Evolutionary conservation across 2,797 vertebrate genomes (phyloP), one percentile per base, ranked within the genome.

Genomic region (Phyllotis vaccarum): DNA sequence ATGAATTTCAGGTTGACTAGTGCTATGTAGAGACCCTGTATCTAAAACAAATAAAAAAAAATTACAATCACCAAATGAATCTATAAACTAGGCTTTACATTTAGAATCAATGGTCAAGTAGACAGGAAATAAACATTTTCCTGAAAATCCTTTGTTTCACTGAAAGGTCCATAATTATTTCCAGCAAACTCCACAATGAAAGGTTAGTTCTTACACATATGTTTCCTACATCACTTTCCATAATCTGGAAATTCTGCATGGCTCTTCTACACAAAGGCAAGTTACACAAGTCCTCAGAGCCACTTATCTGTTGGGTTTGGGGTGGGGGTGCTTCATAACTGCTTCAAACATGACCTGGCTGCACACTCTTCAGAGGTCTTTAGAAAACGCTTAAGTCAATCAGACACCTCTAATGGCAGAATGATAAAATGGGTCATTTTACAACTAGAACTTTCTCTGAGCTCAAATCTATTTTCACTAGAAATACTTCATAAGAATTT

Each of bases 321-420:
- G 68, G 5, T 5, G 56, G 54, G 95, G 70, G 21, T 1, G 3
- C 72, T 96, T 95, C 43, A 72, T 70, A 86, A 89, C 86, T 89
- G 74, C 90, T 87, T 94, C 13, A 56, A 54, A 74, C 56, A 68
- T 83, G 40, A 90, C 16, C 52, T 46, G 75, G 62, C 22, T 86
- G 46, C 68, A 58, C 52, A 72, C 60, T 87, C 95, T 64, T 58
- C 66, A 92, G 56, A 54, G 43, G n/a, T n/a, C 81, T 68, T 66
- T 43, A 91, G 76, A 96, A 86, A 94, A 91, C 34, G 85, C 66
- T 81, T 90, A 96, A 85, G 85, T 29, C 70, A 90, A 87, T 22
- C 31, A 76, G 0, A 91, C 2, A 40, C 24, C 60, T 89, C 76
- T 89, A 68, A 80, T 19, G 37, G 37, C 2, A 43, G 37, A 95